These are phyloP conservation scores for Melanocharis versteri DNA, from an alignment of 2,113 vertebrate genomes.

Conservation along the genomic window DNA sequence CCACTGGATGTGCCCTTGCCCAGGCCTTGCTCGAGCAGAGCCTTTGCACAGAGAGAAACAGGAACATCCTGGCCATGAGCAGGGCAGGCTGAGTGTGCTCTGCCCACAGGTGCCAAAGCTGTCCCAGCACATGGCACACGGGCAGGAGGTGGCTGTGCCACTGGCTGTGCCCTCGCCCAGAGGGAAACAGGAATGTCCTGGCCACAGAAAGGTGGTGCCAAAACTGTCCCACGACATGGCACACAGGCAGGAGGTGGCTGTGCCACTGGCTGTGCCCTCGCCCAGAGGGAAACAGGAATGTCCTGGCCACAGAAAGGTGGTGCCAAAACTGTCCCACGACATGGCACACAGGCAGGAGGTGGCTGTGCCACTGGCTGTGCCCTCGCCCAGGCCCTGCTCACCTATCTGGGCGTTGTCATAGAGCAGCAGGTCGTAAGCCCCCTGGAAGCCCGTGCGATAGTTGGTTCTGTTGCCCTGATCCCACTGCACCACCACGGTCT, in stretches of 20 bases:
- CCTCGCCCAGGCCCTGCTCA: background rate
- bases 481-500: constrained; percentile 98
- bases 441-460: constrained; percentile 96
- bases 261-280: background rate
- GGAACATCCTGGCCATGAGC: accelerated
- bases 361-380: background rate
- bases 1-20: background rate
- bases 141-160: background rate
- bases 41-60: too few species aligned
- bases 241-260: background rate
- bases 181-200: background rate
- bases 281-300: background rate
- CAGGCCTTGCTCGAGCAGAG: background rate
- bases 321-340: background rate
- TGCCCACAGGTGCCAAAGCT: background rate
- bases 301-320: background rate
- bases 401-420: constrained; percentile 93
- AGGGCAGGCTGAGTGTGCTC: background rate
- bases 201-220: background rate
- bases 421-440: constrained; percentile 90
- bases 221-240: background rate
- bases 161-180: too few species aligned
- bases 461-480: constrained; percentile 96
- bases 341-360: background rate
- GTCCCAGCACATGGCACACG: accelerated